Percentiles rank a stretch among this genome's conserved stretches.
Evolutionary conservation across 23 tunicate species (phyloP).

Genomic region (Styela plicata): DNA sequence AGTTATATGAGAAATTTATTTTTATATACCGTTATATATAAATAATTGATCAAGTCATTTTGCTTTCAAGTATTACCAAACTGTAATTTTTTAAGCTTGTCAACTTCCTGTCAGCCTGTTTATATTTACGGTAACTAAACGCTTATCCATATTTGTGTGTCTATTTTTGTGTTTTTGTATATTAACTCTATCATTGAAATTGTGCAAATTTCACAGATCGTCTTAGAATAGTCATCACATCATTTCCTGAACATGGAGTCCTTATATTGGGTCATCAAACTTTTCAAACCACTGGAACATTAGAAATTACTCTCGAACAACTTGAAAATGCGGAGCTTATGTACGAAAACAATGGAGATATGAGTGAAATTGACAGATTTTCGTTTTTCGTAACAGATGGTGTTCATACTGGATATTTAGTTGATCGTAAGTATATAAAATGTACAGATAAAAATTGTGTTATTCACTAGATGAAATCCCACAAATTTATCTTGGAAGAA

Average conservation of each 20-base stretch:
- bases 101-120: no score
- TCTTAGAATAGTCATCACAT: constrained; percentile 24
- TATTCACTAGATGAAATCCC: background rate
- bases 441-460: no score
- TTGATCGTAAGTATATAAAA: constrained; percentile 59
- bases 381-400: constrained; percentile 74
- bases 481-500: background rate
- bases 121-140: no score
- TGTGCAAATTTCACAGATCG: no score
- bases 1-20: no score
- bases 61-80: no score
- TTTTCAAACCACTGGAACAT: background rate
- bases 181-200: no score
- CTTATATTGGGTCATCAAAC: constrained; percentile 22
- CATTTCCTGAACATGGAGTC: constrained; percentile 61
- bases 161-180: no score
- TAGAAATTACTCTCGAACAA: constrained; percentile 24
- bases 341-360: constrained; percentile 67
- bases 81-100: no score
- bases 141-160: no score
- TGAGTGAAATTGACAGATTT: constrained; percentile 58
- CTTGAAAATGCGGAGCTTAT: constrained; percentile 44
- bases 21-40: no score
- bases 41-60: no score
- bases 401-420: constrained; percentile 56